Percentiles rank a stretch among this genome's conserved stretches.
Conservation (phyloP, 2,797 vertebrate species). For the Myotis planiceps region DNA sequence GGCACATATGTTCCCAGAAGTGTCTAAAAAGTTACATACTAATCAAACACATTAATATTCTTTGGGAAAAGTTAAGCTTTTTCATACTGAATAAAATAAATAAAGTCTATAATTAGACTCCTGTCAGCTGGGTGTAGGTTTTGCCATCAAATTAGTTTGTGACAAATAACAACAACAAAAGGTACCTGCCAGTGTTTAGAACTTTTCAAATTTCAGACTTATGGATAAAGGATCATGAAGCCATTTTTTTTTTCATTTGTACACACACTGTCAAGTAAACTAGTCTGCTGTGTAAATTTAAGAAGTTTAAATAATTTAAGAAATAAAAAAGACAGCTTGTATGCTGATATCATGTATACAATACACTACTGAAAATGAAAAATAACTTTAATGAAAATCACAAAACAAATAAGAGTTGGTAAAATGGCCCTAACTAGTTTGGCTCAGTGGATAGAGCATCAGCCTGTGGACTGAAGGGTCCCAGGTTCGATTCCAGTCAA, state of each 20-base stretch:
- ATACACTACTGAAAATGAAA: slow-evolving; percentile 1
- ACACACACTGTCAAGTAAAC: not conserved
- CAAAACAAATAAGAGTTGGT: not conserved
- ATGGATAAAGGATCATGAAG: not conserved
- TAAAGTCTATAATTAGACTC: not conserved
- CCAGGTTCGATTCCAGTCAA: too few relatives aligned
- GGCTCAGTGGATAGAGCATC: too few relatives aligned
- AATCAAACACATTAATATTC: not conserved
- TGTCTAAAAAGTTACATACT: not conserved
- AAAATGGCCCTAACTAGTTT: not conserved
- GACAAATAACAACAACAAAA: not conserved
- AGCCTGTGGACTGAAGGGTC: too few relatives aligned
- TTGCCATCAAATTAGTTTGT: not conserved
- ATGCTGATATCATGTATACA: not conserved
- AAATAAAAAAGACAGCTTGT: not conserved
- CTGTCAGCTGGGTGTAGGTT: not conserved
- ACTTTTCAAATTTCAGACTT: not conserved
- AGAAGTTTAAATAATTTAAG: not conserved
- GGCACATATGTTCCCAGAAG: not conserved
- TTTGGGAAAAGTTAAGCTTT: not conserved
- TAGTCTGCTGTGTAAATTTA: not conserved
- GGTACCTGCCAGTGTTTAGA: not conserved
- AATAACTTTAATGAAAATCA: not conserved
- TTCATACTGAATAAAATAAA: not conserved
- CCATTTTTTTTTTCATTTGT: not conserved